Percentiles rank a stretch among this genome's conserved stretches.
Conservation (phyloP, 2,888 invertebrate genomes). For the Limnephilus lunatus region DNA sequence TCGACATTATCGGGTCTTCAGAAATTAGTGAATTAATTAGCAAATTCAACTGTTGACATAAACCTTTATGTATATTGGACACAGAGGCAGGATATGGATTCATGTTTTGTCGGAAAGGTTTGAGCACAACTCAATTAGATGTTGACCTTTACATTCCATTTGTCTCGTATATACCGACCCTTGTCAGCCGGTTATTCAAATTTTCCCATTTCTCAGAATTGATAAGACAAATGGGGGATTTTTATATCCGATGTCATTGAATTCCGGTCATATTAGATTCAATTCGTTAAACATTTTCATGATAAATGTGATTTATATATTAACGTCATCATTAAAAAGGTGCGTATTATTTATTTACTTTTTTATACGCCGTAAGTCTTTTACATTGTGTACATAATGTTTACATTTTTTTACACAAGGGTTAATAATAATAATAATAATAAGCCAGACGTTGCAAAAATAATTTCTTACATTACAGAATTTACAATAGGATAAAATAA, state of each 20-base stretch:
- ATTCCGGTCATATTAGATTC: neutral
- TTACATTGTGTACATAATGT: too few species aligned
- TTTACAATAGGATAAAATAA: too few species aligned
- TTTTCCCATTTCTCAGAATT: neutral
- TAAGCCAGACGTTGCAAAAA: too few species aligned
- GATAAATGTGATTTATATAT: neutral
- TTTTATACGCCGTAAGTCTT: too few species aligned
- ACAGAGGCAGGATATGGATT: neutral
- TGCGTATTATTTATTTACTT: neutral
- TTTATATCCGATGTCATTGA: neutral
- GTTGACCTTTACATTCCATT: slow-evolving; percentile 41
- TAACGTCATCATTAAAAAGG: neutral
- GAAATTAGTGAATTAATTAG: neutral
- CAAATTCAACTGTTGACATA: slow-evolving; percentile 30
- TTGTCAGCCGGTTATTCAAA: slow-evolving; percentile 24
- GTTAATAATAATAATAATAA: too few species aligned
- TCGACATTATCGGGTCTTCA: neutral
- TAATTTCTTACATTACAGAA: too few species aligned
- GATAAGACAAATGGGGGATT: neutral
- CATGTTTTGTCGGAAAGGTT: slow-evolving; percentile 14
- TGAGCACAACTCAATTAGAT: slow-evolving; percentile 37
- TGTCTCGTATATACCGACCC: slow-evolving; percentile 22
- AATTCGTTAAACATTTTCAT: neutral
- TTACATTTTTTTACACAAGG: too few species aligned
- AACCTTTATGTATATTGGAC: neutral